A percentile compares a stretch with the other conserved stretches of the same genome.
These are phyloP conservation scores for Biston betularia DNA, from an alignment of 2,888 invertebrate species.

Conservation along the genomic window DNA sequence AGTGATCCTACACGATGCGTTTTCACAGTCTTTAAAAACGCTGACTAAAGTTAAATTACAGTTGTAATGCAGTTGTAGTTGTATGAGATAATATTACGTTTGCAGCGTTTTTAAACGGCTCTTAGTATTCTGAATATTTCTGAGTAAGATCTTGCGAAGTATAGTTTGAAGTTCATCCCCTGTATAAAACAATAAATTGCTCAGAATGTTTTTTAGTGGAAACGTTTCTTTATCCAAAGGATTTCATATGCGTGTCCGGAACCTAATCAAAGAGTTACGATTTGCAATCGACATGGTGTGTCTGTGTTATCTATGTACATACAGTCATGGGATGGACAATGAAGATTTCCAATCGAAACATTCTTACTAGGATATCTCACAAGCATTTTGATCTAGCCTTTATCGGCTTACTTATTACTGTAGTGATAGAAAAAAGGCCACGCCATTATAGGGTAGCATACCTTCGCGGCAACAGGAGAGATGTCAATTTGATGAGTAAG, in stretches of 20 bases:
- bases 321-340: too few species aligned
- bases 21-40: background rate
- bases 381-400: background rate
- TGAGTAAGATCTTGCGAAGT: too few species aligned
- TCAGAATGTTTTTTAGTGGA: background rate
- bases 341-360: too few species aligned
- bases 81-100: too few species aligned
- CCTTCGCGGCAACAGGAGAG: constrained; percentile 17
- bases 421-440: constrained; percentile 41
- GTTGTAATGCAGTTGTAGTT: too few species aligned
- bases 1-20: background rate
- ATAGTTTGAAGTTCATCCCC: background rate
- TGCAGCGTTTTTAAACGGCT: too few species aligned
- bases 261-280: background rate
- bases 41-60: background rate
- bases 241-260: background rate
- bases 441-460: constrained; percentile 29
- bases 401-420: background rate
- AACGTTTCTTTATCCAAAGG: background rate
- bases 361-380: too few species aligned
- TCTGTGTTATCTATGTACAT: too few species aligned
- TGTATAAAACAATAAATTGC: background rate
- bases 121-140: background rate
- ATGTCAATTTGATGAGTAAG: constrained; percentile 42
- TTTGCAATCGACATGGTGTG: too few species aligned